Base-by-base conservation (phyloP, 2,797 vertebrate species). In the Clamator glandarius region DNA sequence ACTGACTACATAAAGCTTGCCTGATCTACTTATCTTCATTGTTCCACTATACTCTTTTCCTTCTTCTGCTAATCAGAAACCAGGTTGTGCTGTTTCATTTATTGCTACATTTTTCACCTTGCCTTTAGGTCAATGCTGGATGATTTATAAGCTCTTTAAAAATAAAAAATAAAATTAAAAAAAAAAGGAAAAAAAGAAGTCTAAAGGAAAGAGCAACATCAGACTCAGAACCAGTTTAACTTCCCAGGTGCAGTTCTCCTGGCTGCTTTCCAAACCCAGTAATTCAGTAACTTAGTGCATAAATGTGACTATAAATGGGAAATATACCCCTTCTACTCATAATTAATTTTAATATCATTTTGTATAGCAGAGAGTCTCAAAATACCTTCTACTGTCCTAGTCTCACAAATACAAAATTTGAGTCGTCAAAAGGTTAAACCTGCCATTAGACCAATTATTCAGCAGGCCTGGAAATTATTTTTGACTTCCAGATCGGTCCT, bases 251-350 rank as follows among this genome's bases (percentile, higher is more conserved):
- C 55, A 12, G 89, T 84, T 95, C 48, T 84, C 62, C 73, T 93
- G 85, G 89, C 93, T 90, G 66, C 83, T 74, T 92, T 92, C 91
- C 92, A 96, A 70, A 91, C 35, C n/a, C 39, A 63, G 44, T 50
- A 74, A 92, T 73, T 87, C 89, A 89, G 57, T 89, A 92, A 94
- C 79, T 92, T 70, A 88, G 57, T 74, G 36, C 48, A 76, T 58
- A 67, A 74, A 88, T 42, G 41, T 42, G 48, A 46, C 52, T 84
- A n/a, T 50, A 73, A 91, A 74, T 26, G 29, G 54, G 50, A 91
- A 91, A 78, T 35, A 16, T 42, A 61, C 5, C 41, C 73, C 77
- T 91, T 74, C 67, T 33, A 86, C 89, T 70, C 63, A 67, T 54
- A 91, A 73, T 78, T 92, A 75, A 62, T 84, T 93, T 76, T 76